A percentile compares a stretch with the other conserved stretches of the same genome.
These are phyloP conservation scores for Miichthys miiuy DNA, from an alignment of 2,797 vertebrate genomes.

Conservation along the genomic window DNA sequence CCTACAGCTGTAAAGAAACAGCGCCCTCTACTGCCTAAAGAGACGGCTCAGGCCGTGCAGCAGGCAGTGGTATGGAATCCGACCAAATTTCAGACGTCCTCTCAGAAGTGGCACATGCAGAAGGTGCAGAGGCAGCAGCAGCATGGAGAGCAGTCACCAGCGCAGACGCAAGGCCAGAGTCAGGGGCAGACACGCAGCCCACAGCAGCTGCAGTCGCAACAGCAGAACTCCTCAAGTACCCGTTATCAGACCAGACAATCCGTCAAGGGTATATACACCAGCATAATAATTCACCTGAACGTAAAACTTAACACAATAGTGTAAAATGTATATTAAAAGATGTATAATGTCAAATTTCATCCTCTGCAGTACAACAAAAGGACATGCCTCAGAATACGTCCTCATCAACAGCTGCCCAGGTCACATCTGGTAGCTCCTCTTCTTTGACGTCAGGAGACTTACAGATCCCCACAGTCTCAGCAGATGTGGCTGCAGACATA, in stretches of 20 bases:
- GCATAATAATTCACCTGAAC: background rate
- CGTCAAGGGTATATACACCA: constrained; percentile 90
- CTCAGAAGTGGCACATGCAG: constrained; percentile 98
- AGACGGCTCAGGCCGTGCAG: constrained; percentile 92
- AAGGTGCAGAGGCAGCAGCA: constrained; percentile 93
- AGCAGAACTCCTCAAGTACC: constrained; percentile 92
- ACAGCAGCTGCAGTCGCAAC: constrained; percentile 74
- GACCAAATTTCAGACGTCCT: constrained; percentile 94
- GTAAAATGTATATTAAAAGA: background rate
- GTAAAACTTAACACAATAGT: background rate
- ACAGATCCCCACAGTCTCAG: constrained; percentile 93
- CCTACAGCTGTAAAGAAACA: constrained; percentile 92
- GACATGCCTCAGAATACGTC: constrained; percentile 90
- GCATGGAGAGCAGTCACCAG: constrained; percentile 81
- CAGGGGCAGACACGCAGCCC: constrained; percentile 68
- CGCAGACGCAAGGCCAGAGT: constrained; percentile 58
- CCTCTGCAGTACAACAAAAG: constrained; percentile 91
- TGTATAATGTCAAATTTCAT: constrained; percentile 13
- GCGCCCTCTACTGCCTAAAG: constrained; percentile 96
- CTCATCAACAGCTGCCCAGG: constrained; percentile 88
- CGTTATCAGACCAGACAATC: constrained; percentile 98
- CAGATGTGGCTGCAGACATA: constrained; percentile 97
- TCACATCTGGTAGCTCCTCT: constrained; percentile 83
- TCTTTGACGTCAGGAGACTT: constrained; percentile 87
- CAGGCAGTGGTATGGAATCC: constrained; percentile 94